Evolutionary conservation across 2,888 invertebrate genomes (phyloP).

Genomic region (Andrena marginata): DNA sequence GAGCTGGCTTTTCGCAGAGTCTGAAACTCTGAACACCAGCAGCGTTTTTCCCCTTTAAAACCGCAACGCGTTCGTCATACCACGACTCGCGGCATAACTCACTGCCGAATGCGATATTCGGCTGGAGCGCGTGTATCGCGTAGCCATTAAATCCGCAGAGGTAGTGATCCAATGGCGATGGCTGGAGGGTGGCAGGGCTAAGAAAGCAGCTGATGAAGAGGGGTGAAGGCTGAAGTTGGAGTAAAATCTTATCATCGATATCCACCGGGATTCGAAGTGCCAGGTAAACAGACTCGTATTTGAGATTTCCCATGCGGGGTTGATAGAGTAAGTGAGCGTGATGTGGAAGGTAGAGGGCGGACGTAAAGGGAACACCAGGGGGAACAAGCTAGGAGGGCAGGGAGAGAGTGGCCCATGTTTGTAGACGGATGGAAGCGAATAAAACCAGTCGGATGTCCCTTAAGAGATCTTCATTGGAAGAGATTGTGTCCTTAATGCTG

Average conservation of each 20-base stretch:
- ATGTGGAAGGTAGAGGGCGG: not conserved
- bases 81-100: not conserved
- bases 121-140: constrained; percentile 5
- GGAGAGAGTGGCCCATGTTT: constrained; percentile 58
- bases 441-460: constrained; percentile 65
- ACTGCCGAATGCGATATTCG: too few relatives aligned
- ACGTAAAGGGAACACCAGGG: not conserved
- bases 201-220: constrained; percentile 34
- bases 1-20: too few relatives aligned
- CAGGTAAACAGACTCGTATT: constrained; percentile 78
- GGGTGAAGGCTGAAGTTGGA: constrained; percentile 35
- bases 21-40: not conserved
- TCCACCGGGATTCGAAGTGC: constrained; percentile 74
- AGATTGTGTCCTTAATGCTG: constrained; percentile 63
- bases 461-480: constrained; percentile 68
- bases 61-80: not conserved
- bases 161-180: not conserved
- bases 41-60: constrained; percentile 22
- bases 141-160: constrained; percentile 14
- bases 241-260: constrained; percentile 77
- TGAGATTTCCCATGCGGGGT: constrained; percentile 79
- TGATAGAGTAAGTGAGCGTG: constrained; percentile 58
- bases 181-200: constrained; percentile 11
- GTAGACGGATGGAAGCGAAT: constrained; percentile 65
- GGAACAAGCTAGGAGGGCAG: too few relatives aligned